Evolutionary conservation across 1,140 invertebrate genomes (phyloP), one percentile per base, ranked within the genome.

Genomic region (Aricia agestis): DNA sequence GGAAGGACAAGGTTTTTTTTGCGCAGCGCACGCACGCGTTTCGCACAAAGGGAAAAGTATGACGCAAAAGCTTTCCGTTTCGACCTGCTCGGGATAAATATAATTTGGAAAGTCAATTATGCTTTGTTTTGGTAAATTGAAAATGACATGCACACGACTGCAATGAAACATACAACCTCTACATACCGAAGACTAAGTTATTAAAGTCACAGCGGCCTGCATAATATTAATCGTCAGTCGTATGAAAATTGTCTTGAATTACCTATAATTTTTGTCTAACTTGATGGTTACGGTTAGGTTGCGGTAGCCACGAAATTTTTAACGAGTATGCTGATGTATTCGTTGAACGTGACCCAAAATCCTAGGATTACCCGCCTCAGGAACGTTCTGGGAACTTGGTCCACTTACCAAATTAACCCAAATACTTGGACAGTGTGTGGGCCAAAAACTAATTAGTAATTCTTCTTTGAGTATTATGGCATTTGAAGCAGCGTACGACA

Each of bases 1-100:
- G 59, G 59, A 63, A 63, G 59, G 59, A 18, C 59, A 63, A 63
- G 59, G 59, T 63, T 19, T 63, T 63, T 63, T 63, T 63, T 63
- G 59, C 59, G 59, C 59, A 63, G 17, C 11, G 45, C 45, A 13
- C 45, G 13, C 45, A 52, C 45, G 45, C 45, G 45, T 4, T 4
- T 52, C 13, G 45, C 11, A 52, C 45, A 52, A 52, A 52, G 45
- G 45, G 45, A 52, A 52, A 52, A 52, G 11, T 52, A 52, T 52
- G 45, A 52, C 45, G 45, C 45, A 52, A 52, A 52, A 13, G 45
- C 45, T 52, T 52, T 52, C 45, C 1, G 9, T 15, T 52, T 11
- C 45, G 9, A 11, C 1, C 45, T 13, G 45, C 13, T 52, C 45
- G 3, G 11, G 13, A 52, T 36, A 36, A 36, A 36, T 36, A 36